Evolutionary conservation across 2,113 vertebrate species (phyloP).

Genomic region (Cyrtonyx montezumae): DNA sequence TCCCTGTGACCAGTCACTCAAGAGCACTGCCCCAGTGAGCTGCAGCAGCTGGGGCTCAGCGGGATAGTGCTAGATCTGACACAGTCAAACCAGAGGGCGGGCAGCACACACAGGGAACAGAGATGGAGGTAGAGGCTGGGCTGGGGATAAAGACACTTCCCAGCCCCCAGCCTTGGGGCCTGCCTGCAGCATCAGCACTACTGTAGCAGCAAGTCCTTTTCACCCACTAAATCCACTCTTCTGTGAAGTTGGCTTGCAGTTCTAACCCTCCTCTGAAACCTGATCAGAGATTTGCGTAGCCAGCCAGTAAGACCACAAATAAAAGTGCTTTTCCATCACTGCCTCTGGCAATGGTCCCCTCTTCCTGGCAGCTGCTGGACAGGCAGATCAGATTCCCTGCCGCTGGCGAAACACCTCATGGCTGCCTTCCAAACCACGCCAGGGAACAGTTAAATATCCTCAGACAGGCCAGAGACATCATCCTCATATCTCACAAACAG

Average conservation of each 20-base stretch:
- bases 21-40: not conserved
- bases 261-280: not conserved
- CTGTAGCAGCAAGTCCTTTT: not conserved
- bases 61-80: not conserved
- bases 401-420: not conserved
- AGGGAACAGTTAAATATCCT: not conserved
- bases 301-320: not conserved
- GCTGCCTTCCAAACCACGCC: not conserved
- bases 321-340: not conserved
- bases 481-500: fast-evolving
- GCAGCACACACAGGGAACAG: fast-evolving
- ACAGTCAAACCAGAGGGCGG: fast-evolving
- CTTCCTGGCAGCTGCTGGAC: not conserved
- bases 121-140: no score
- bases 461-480: not conserved
- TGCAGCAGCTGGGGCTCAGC: not conserved
- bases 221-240: not conserved
- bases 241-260: not conserved
- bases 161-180: fast-evolving
- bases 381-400: not conserved
- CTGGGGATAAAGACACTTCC: not conserved
- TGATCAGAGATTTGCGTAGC: not conserved
- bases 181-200: not conserved
- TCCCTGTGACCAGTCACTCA: not conserved
- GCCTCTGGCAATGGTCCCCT: not conserved